Evolutionary conservation across 2,113 vertebrate genomes (phyloP).

Genomic region (Nerophis lumbriciformis): DNA sequence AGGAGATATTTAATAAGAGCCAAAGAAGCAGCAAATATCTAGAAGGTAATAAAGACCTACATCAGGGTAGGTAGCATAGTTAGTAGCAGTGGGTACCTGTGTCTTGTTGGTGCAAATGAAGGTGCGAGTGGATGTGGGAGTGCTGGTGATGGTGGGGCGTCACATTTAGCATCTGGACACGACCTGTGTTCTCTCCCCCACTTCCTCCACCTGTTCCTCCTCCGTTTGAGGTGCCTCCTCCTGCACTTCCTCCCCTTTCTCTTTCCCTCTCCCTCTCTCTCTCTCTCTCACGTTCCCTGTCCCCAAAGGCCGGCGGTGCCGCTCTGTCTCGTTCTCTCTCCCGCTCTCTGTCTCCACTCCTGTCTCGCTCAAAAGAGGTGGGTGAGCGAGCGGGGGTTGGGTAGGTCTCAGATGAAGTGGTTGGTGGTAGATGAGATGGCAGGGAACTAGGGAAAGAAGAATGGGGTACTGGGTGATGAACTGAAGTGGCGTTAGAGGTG

Average conservation of each 20-base stretch:
- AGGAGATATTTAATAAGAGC: conserved; percentile 70
- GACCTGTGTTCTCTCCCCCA: conserved; percentile 87
- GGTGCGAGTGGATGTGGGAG: conserved; percentile 98
- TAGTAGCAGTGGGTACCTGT: conserved; percentile 81
- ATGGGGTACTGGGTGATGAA: conserved; percentile 68
- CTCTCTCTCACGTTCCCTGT: conserved; percentile 44
- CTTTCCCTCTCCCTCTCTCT: conserved; percentile 60
- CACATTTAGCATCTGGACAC: conserved; percentile 97
- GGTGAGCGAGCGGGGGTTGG: conserved; percentile 74
- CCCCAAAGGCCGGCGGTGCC: conserved; percentile 56
- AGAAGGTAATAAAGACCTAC: background rate
- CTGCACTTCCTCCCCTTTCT: conserved; percentile 70
- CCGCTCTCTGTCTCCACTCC: conserved; percentile 65
- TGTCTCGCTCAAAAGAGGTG: conserved; percentile 59
- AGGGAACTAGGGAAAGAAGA: conserved; percentile 67
- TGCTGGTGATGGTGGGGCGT: conserved; percentile 99
- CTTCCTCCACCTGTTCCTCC: conserved; percentile 77
- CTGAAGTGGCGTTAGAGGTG: conserved; percentile 55
- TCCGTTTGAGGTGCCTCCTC: conserved; percentile 69
- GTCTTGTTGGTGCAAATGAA: conserved; percentile 98
- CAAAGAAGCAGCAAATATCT: conserved; percentile 23
- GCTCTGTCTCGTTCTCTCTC: conserved; percentile 63
- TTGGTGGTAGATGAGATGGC: conserved; percentile 64
- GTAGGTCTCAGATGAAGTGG: conserved; percentile 72
- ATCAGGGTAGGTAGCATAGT: conserved; percentile 17